Conservation (phyloP, 2,888 invertebrate species). For the Clanis bilineata region DNA sequence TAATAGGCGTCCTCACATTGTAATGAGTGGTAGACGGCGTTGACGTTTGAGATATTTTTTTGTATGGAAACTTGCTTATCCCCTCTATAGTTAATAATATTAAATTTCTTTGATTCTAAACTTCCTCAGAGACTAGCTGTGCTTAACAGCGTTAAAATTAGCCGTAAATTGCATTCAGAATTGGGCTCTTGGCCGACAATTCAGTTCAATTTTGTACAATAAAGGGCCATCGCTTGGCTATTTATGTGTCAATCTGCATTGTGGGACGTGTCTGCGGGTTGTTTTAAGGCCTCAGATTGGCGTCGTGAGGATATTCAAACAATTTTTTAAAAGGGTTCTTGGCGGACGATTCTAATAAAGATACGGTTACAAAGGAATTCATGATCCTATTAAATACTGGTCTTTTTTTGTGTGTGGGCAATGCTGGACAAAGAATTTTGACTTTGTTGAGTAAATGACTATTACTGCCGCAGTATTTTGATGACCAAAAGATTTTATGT, state of each 20-base stretch:
- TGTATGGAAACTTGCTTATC: too few species aligned
- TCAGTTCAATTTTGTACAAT: slow-evolving; percentile 71
- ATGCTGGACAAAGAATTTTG: neutral
- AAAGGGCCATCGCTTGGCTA: slow-evolving; percentile 63
- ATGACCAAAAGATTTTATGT: too few species aligned
- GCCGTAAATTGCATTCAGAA: slow-evolving; percentile 75
- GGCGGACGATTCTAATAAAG: neutral
- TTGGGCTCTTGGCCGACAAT: slow-evolving; percentile 70
- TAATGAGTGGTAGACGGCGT: too few species aligned
- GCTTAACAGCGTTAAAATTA: slow-evolving; percentile 77
- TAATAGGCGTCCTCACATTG: too few species aligned
- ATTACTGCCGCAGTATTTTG: neutral
- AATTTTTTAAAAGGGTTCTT: slow-evolving; percentile 7
- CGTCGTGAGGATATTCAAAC: neutral
- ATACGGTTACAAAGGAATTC: neutral
- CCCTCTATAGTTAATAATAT: too few species aligned
- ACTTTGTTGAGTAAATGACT: neutral
- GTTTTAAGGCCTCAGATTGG: neutral
- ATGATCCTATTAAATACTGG: neutral
- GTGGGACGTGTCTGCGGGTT: slow-evolving; percentile 33
- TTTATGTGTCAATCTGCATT: slow-evolving; percentile 65
- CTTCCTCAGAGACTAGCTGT: slow-evolving; percentile 58
- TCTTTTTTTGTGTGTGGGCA: neutral
- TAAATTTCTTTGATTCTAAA: too few species aligned
- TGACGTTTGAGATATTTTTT: too few species aligned